These are phyloP conservation scores for Cremastinae sp. DNA, from an alignment of 2,888 invertebrate genomes.

Conservation along the genomic window DNA sequence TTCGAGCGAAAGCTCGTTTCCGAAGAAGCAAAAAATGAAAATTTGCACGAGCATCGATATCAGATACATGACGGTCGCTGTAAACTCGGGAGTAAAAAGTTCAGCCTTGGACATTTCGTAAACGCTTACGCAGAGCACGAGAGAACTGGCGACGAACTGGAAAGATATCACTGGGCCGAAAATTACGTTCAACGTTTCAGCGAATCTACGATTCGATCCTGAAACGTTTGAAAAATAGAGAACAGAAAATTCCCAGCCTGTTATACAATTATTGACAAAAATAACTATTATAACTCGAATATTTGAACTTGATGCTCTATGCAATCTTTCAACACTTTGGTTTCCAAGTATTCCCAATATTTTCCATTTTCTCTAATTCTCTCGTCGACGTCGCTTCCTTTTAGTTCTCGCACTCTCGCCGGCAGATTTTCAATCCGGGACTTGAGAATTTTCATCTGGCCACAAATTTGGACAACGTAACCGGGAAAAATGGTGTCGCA, in stretches of 20 bases:
- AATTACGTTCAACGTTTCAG: slow-evolving; percentile 52
- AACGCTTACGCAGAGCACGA: slow-evolving; percentile 64
- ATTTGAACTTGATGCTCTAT: slow-evolving; percentile 57
- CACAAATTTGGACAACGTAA: slow-evolving; percentile 62
- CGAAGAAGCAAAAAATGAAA: slow-evolving; percentile 58
- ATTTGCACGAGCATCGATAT: slow-evolving; percentile 65
- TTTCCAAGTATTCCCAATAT: slow-evolving; percentile 18
- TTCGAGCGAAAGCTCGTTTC: slow-evolving; percentile 49
- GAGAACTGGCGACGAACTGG: slow-evolving; percentile 60
- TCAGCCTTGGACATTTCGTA: slow-evolving; percentile 61
- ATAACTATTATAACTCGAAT: slow-evolving; percentile 40
- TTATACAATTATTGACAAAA: neutral
- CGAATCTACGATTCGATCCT: slow-evolving; percentile 48
- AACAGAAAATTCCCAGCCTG: neutral
- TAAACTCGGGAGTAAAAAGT: slow-evolving; percentile 56
- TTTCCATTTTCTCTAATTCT: neutral
- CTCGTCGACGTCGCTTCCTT: slow-evolving; percentile 28
- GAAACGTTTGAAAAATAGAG: neutral
- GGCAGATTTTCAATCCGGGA: slow-evolving; percentile 58
- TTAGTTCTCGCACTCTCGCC: neutral
- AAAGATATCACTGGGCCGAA: slow-evolving; percentile 59
- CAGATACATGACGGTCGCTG: slow-evolving; percentile 54
- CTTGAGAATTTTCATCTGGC: slow-evolving; percentile 70
- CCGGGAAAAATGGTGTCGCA: slow-evolving; percentile 70
- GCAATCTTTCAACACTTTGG: slow-evolving; percentile 38